A percentile compares a stretch with the other conserved stretches of the same genome.
These are phyloP conservation scores for Dolichopus griseipennis DNA, from an alignment of 2,888 invertebrate species.

Conservation along the genomic window DNA sequence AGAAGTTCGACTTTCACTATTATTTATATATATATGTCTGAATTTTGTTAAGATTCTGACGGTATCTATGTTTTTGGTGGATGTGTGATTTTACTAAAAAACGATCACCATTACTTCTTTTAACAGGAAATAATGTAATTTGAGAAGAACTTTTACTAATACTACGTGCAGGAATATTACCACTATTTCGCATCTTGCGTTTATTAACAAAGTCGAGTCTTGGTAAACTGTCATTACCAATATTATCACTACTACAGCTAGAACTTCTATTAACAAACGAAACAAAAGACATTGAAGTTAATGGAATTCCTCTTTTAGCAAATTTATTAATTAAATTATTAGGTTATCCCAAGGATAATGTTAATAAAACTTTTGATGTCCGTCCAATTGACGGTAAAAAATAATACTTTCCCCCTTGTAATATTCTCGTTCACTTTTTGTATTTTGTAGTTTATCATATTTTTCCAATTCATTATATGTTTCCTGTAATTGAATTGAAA, in stretches of 20 bases:
- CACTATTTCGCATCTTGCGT: not conserved
- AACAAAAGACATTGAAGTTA: not conserved
- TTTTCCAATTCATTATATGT: not conserved
- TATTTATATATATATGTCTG: not conserved
- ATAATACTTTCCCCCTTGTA: slow-evolving; percentile 6
- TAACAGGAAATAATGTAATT: not conserved
- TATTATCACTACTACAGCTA: not conserved
- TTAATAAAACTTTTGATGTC: slow-evolving; percentile 16
- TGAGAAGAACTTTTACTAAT: not conserved
- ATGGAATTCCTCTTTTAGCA: not conserved
- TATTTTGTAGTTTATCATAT: not conserved
- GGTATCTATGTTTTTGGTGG: not conserved
- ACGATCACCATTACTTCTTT: not conserved
- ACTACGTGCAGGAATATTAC: slow-evolving; percentile 3
- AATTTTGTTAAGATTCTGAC: not conserved
- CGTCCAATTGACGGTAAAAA: slow-evolving; percentile 11
- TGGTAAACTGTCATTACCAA: not conserved
- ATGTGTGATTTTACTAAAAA: not conserved
- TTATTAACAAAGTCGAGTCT: not conserved
- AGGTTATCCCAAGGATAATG: slow-evolving; percentile 14
- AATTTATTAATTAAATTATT: not conserved
- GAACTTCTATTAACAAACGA: not conserved
- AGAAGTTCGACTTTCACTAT: not conserved
- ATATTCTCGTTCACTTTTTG: not conserved
- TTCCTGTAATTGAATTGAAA: not conserved